Base-by-base conservation (phyloP, 2,888 invertebrate genomes). In the Spialia ferax region DNA sequence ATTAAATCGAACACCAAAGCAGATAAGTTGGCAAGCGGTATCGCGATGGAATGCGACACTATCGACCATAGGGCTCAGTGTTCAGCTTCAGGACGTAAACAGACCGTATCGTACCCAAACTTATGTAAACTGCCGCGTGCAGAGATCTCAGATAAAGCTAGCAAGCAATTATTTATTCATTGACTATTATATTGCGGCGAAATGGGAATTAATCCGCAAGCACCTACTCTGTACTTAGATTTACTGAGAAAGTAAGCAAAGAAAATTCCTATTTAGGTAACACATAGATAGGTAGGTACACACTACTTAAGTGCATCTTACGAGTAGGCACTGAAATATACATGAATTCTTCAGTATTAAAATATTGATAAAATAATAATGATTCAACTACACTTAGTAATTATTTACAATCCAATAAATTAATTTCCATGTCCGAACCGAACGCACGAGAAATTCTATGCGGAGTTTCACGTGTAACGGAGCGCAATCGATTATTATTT, bases 401-500 rank as follows among this genome's bases (percentile, higher is more conserved):
- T 13, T 11, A 48, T 29, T 45, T 11, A 48, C 18, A 26, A 13
- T 60, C 26, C 1, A 60, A 45, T 60, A 48, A 60, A 48, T 4
- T 35, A 26, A 26, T 61, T 32, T 50, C 22, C 20, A 57, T 56
- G 38, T 23, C 45, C 22, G 56, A 68, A 61, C 45, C 22, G 56
- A 68, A 61, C 32, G 69, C 70, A 71, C 75, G 74, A 76, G 45
- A 56, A 56, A 48, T 57, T 60, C 52, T 52, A 22, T 54, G 32
- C 32, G 42, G 54, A 63, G 35, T 66, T 57, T 13, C 62, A 68
- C 70, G 63, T 65, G 52, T 66, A 54, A 60, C 54, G 60, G 66
- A 60, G 59, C 87, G 78, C 79, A 82, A 89, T 89, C 88, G 86
- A 91, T 91, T 89, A 91, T 89, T 87, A 89, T 89, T 91, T 91